phyloP scores from a whole-genome alignment of 2,113 vertebrate species.

The Dromiciops gliroides region DNA sequence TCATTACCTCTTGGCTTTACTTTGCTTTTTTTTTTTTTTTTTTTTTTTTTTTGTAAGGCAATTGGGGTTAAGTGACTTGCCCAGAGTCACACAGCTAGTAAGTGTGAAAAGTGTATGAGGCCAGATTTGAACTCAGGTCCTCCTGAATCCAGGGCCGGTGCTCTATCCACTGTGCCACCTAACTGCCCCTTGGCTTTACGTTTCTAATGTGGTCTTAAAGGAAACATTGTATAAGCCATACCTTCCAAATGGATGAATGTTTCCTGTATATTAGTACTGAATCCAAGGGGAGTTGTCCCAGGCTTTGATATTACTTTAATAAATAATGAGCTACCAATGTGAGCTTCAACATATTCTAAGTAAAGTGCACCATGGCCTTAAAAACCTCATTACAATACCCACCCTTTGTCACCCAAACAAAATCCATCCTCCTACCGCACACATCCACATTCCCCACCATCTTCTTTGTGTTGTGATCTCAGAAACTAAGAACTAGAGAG shows the following conservation, averaged over 20 bases:
- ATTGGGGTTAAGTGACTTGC: too few relatives aligned
- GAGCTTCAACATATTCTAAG: conserved; percentile 21
- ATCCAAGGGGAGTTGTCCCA: conserved; percentile 15
- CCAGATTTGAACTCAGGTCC: too few relatives aligned
- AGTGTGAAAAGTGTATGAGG: too few relatives aligned
- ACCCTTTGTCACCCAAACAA: not conserved
- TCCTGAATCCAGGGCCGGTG: too few relatives aligned
- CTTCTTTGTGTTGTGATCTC: not conserved
- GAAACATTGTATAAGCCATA: conserved; percentile 30
- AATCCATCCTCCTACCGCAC: not conserved
- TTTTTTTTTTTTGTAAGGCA: too few relatives aligned
- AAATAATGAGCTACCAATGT: conserved; percentile 30
- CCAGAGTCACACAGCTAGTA: too few relatives aligned
- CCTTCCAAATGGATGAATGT: not conserved
- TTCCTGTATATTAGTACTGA: not conserved
- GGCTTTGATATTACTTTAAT: conserved; percentile 40
- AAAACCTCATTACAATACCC: not conserved
- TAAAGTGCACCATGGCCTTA: not conserved
- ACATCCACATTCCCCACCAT: not conserved
- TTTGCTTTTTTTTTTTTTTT: too few relatives aligned
- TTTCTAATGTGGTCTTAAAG: conserved; percentile 46
- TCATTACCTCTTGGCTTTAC: conserved; percentile 52
- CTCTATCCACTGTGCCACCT: too few relatives aligned
- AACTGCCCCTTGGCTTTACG: conserved; percentile 56
- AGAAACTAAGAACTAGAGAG: not conserved